Evolutionary conservation across 1,140 invertebrate species (phyloP).

Genomic region (Manduca sexta): DNA sequence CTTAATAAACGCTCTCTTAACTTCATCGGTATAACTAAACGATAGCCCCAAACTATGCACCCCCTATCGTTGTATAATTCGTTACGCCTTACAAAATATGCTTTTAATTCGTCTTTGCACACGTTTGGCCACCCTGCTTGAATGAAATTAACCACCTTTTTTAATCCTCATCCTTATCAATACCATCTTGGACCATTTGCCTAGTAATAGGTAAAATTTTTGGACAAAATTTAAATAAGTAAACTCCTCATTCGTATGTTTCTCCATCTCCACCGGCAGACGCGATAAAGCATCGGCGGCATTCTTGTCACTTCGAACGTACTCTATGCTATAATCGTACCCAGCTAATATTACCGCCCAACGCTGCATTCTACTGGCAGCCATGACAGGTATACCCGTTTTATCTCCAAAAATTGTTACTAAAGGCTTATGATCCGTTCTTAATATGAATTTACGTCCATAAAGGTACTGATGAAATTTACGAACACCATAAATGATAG

Average conservation of each 20-base stretch:
- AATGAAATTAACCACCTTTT: constrained; percentile 17
- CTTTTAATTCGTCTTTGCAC: constrained; percentile 2
- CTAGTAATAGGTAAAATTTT: constrained; percentile 6
- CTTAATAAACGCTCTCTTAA: constrained; percentile 23
- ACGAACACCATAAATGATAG: constrained; percentile 60
- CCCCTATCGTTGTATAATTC: no score
- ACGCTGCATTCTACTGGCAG: constrained; percentile 36
- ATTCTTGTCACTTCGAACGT: constrained; percentile 19
- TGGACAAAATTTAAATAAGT: constrained; percentile 10
- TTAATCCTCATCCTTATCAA: constrained; percentile 8
- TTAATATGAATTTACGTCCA: constrained; percentile 62
- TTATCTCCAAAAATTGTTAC: no score
- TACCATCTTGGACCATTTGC: constrained; percentile 3
- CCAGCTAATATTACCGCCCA: constrained; percentile 41
- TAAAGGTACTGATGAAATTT: constrained; percentile 73
- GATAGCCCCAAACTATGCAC: constrained; percentile 27
- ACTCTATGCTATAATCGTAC: constrained; percentile 44
- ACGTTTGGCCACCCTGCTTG: constrained; percentile 19
- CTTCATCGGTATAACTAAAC: constrained; percentile 28
- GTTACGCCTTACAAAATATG: constrained; percentile 5
- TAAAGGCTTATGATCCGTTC: constrained; percentile 69
- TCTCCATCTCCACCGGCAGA: not conserved
- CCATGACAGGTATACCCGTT: not conserved
- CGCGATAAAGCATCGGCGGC: constrained; percentile 21
- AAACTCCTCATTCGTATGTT: not conserved